These are phyloP conservation scores for Arnoldichthys spilopterus DNA, from an alignment of 2,797 vertebrate species.

Conservation along the genomic window DNA sequence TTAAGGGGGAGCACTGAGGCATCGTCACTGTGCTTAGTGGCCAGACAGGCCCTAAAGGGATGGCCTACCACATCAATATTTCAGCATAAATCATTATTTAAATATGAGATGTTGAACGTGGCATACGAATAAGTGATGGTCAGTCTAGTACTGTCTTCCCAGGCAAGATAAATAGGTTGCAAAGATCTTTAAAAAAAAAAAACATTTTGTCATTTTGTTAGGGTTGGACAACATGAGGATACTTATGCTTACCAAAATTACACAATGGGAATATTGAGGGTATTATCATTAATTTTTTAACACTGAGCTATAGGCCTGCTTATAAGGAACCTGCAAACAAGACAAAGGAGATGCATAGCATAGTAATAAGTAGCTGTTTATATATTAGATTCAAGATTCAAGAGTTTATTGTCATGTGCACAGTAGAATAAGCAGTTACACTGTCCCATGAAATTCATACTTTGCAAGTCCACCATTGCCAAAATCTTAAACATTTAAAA, in stretches of 20 bases:
- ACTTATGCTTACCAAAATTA: not conserved
- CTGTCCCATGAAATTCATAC: no score
- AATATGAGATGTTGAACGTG: slow-evolving; percentile 75
- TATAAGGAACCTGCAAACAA: no score
- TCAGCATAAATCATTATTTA: slow-evolving; percentile 75
- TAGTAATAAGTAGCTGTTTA: no score
- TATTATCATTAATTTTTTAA: not conserved
- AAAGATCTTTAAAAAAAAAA: slow-evolving; percentile 31
- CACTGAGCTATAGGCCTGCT: not conserved
- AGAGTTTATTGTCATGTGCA: no score
- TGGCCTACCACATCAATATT: slow-evolving; percentile 75
- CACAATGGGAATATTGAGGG: not conserved
- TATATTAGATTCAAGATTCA: no score
- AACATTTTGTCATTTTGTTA: no score
- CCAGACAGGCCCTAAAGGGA: slow-evolving; percentile 62
- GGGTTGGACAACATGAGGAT: no score
- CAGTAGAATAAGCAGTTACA: no score
- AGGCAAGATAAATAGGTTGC: slow-evolving; percentile 53
- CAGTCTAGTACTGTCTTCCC: slow-evolving; percentile 32
- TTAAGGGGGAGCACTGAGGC: slow-evolving; percentile 47
- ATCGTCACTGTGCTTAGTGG: slow-evolving; percentile 67
- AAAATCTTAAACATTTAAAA: no score
- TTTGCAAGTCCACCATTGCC: no score
- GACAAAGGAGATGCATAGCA: no score
- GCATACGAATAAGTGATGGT: slow-evolving; percentile 67